Conservation (phyloP, 2,888 invertebrate species). For the Apeira syringaria region DNA sequence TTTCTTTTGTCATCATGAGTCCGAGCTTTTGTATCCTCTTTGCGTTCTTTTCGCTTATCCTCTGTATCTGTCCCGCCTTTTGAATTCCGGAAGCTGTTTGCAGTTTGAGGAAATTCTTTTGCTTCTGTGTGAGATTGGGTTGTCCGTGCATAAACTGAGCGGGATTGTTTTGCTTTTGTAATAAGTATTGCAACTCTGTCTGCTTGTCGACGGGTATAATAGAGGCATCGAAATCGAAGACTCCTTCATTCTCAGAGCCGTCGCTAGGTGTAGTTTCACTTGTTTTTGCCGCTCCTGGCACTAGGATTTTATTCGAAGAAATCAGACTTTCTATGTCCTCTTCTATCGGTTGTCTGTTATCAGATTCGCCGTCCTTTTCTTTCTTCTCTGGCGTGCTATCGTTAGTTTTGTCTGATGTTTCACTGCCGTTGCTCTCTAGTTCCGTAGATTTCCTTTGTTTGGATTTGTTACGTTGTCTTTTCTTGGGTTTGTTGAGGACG, state of each 20-base stretch:
- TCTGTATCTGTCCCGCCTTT: conserved; percentile 65
- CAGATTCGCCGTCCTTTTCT: conserved; percentile 40
- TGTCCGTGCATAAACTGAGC: conserved; percentile 69
- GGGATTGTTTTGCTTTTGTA: conserved; percentile 78
- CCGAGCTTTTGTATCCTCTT: conserved; percentile 74
- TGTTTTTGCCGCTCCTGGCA: conserved; percentile 58
- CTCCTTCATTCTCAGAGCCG: conserved; percentile 55
- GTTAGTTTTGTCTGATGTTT: conserved; percentile 60
- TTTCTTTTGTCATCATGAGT: conserved; percentile 61
- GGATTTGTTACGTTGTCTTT: conserved; percentile 67
- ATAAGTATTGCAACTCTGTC: conserved; percentile 71
- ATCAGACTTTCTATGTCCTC: conserved; percentile 80
- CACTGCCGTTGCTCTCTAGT: conserved; percentile 58
- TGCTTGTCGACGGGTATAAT: conserved; percentile 68
- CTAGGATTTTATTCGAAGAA: conserved; percentile 75
- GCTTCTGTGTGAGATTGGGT: conserved; percentile 64
- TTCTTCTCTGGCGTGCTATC: conserved; percentile 67
- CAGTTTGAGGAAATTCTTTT: conserved; percentile 63
- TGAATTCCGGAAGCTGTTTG: conserved; percentile 59
- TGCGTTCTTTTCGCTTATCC: conserved; percentile 69
- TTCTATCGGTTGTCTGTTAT: conserved; percentile 42
- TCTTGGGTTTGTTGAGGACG: conserved; percentile 61
- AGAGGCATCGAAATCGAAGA: conserved; percentile 58
- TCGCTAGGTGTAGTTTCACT: conserved; percentile 52
- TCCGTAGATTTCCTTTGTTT: conserved; percentile 68